Evolutionary conservation across 2,888 invertebrate genomes (phyloP).

Genomic region (Campoplex capitator): DNA sequence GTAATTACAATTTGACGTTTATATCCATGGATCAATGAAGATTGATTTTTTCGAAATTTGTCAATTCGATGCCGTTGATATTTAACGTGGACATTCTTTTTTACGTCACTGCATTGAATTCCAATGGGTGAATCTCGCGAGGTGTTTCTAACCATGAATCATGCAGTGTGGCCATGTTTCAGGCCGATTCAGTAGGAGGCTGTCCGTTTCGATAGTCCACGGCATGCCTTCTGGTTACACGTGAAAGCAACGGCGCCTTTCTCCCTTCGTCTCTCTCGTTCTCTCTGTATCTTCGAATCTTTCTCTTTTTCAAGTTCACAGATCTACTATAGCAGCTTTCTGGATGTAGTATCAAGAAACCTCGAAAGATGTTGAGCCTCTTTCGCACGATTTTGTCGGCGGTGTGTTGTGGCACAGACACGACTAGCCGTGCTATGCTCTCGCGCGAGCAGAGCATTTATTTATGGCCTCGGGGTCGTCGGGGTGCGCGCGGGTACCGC

Average conservation of each 20-base stretch:
- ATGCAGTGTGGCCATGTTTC: constrained; percentile 78
- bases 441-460: constrained; percentile 81
- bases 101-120: constrained; percentile 30
- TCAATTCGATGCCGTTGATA: neutral
- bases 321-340: constrained; percentile 37
- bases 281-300: constrained; percentile 17
- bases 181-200: constrained; percentile 77
- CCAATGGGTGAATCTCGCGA: constrained; percentile 39
- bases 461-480: constrained; percentile 84
- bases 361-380: constrained; percentile 66
- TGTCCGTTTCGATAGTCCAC: constrained; percentile 83
- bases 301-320: constrained; percentile 44
- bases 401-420: constrained; percentile 64
- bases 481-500: constrained; percentile 81
- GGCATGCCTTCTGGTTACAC: constrained; percentile 82
- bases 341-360: constrained; percentile 58
- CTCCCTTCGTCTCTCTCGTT: constrained; percentile 25
- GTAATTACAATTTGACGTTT: neutral
- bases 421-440: constrained; percentile 64
- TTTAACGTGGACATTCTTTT: neutral
- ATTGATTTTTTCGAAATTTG: neutral
- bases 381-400: constrained; percentile 77
- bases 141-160: constrained; percentile 75
- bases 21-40: neutral
- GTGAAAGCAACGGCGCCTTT: constrained; percentile 45